Evolutionary conservation across 2,888 invertebrate genomes (phyloP).

Genomic region (Zonitis immaculata): DNA sequence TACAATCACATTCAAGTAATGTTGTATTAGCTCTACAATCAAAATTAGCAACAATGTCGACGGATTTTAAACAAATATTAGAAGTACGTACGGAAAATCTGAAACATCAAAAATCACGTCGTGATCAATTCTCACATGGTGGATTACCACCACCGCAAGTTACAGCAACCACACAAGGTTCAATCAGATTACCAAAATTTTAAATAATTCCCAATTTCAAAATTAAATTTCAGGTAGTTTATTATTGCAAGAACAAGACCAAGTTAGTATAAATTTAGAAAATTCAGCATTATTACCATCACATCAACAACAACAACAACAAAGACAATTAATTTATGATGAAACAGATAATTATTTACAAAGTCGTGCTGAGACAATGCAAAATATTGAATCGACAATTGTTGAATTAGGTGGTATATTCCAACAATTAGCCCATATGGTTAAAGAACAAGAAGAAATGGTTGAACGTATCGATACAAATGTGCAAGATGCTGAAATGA

Average conservation of each 20-base stretch:
- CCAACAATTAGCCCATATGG: conserved; percentile 93
- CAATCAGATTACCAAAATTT: no score
- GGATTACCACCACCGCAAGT: conserved; percentile 59
- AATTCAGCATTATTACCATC: conserved; percentile 48
- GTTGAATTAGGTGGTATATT: conserved; percentile 99
- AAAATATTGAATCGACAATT: conserved; percentile 97
- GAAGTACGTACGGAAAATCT: conserved; percentile 98
- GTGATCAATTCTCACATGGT: conserved; percentile 85
- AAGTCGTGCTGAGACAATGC: conserved; percentile 95
- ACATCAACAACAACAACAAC: conserved; percentile 51
- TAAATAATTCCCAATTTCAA: no score
- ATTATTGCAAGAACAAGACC: conserved; percentile 57
- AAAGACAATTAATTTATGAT: conserved; percentile 74
- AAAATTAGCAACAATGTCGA: conserved; percentile 93
- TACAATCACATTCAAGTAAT: conserved; percentile 88
- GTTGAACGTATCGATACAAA: conserved; percentile 97
- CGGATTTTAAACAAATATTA: conserved; percentile 94
- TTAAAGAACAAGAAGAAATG: conserved; percentile 97
- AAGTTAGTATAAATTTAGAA: conserved; percentile 84
- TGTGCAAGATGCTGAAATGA: conserved; percentile 90
- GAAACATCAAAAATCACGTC: conserved; percentile 87
- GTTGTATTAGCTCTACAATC: conserved; percentile 91
- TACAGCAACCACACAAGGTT: conserved; percentile 51
- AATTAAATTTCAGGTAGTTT: conserved; percentile 41
- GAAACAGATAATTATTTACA: conserved; percentile 87